Evolutionary conservation across 2,888 invertebrate species (phyloP).

Genomic region (Ennomos fuscantarius): DNA sequence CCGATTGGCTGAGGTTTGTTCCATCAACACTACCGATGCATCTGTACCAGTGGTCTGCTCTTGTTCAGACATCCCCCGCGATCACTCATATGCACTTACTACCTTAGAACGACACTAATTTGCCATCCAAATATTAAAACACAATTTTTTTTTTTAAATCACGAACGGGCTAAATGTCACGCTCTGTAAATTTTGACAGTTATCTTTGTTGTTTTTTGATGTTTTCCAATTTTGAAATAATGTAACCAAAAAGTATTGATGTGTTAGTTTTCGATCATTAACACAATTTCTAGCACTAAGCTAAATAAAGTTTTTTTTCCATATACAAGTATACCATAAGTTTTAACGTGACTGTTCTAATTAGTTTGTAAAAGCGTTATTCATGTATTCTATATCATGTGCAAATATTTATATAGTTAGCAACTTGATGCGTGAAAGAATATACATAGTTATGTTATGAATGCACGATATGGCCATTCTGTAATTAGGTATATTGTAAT

Average conservation of each 20-base stretch:
- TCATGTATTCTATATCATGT: too few relatives aligned
- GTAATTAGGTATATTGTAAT: too few relatives aligned
- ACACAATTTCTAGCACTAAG: too few relatives aligned
- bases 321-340: too few relatives aligned
- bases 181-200: slow-evolving; percentile 73
- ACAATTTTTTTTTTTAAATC: slow-evolving; percentile 62
- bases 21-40: slow-evolving; percentile 58
- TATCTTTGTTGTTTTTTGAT: slow-evolving; percentile 61
- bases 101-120: slow-evolving; percentile 57
- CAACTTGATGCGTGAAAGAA: too few relatives aligned
- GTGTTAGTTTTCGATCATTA: too few relatives aligned
- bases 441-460: too few relatives aligned
- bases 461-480: too few relatives aligned
- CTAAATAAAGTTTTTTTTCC: too few relatives aligned
- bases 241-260: slow-evolving; percentile 43
- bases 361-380: too few relatives aligned
- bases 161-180: slow-evolving; percentile 69
- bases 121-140: slow-evolving; percentile 58
- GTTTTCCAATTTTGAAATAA: slow-evolving; percentile 71
- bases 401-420: too few relatives aligned
- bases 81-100: slow-evolving; percentile 58
- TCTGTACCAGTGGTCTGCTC: slow-evolving; percentile 59
- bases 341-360: too few relatives aligned
- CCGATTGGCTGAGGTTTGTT: slow-evolving; percentile 54
- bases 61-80: slow-evolving; percentile 69